phyloP scores from a whole-genome alignment of 30 jellyfish, hydroid and myxozoan species.

The Hydra vulgaris region DNA sequence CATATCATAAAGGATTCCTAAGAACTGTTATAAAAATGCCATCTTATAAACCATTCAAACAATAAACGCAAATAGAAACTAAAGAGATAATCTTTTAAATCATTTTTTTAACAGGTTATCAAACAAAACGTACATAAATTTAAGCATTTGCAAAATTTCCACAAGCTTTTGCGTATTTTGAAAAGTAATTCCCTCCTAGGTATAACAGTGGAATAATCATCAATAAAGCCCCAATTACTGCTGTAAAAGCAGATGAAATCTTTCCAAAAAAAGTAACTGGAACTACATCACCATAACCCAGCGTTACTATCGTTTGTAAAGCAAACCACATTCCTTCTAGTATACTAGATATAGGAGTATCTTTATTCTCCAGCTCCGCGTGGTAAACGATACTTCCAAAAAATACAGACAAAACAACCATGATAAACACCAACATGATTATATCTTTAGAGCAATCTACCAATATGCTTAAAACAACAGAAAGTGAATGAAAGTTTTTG shows the following conservation, averaged over 20 bases:
- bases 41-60: no score
- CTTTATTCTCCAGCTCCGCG: slow-evolving; percentile 41
- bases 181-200: slow-evolving; percentile 63
- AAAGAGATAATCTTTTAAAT: no score
- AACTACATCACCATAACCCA: slow-evolving; percentile 91
- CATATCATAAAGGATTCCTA: no score
- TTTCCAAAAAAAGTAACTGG: slow-evolving; percentile 63
- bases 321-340: slow-evolving; percentile 95
- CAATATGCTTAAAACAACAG: slow-evolving; percentile 42
- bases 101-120: no score
- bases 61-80: no score
- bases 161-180: slow-evolving; percentile 48
- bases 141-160: no score
- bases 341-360: slow-evolving; percentile 48
- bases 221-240: slow-evolving; percentile 78
- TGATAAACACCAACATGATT: slow-evolving; percentile 40
- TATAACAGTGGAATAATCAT: slow-evolving; percentile 69
- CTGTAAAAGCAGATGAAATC: slow-evolving; percentile 44
- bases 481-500: slow-evolving; percentile 46
- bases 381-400: slow-evolving; percentile 60
- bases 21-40: no score
- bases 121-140: no score
- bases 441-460: slow-evolving; percentile 51
- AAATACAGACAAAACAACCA: slow-evolving; percentile 42
- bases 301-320: slow-evolving; percentile 65